Evolutionary conservation across 1,140 invertebrate genomes (phyloP).

Genomic region (Watersipora subatra): DNA sequence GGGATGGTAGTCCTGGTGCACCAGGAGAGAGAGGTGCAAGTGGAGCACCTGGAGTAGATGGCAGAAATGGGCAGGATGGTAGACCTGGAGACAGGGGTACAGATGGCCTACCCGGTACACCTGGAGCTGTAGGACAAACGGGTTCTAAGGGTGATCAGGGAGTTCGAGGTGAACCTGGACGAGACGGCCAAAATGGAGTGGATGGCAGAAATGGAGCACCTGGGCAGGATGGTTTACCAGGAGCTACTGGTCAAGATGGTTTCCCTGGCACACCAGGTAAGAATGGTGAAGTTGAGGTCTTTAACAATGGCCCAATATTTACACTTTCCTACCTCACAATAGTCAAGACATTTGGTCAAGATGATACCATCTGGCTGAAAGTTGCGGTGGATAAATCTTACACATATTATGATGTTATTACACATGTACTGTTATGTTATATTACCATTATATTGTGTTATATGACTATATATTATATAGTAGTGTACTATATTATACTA

Average conservation of each 20-base stretch:
- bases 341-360: no score
- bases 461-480: no score
- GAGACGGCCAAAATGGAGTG: not conserved
- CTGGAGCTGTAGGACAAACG: not conserved
- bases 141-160: not conserved
- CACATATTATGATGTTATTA: conserved; percentile 50
- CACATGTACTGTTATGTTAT: conserved; percentile 46
- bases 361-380: no score
- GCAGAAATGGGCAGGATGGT: not conserved
- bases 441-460: conserved; percentile 16
- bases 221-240: conserved; percentile 7
- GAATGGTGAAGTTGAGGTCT: not conserved
- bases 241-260: conserved; percentile 6
- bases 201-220: not conserved
- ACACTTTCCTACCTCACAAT: not conserved
- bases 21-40: not conserved
- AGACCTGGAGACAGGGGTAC: not conserved
- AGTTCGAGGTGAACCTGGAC: not conserved
- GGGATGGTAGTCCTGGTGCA: not conserved
- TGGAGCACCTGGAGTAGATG: not conserved
- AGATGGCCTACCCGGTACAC: not conserved
- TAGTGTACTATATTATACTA: no score
- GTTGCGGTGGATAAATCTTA: conserved; percentile 38
- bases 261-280: conserved; percentile 2
- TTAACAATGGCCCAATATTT: not conserved